Percentiles rank a stretch among this genome's conserved stretches.
These are phyloP conservation scores for Aplysia californica DNA, from an alignment of 1,140 invertebrate genomes.

Conservation along the genomic window DNA sequence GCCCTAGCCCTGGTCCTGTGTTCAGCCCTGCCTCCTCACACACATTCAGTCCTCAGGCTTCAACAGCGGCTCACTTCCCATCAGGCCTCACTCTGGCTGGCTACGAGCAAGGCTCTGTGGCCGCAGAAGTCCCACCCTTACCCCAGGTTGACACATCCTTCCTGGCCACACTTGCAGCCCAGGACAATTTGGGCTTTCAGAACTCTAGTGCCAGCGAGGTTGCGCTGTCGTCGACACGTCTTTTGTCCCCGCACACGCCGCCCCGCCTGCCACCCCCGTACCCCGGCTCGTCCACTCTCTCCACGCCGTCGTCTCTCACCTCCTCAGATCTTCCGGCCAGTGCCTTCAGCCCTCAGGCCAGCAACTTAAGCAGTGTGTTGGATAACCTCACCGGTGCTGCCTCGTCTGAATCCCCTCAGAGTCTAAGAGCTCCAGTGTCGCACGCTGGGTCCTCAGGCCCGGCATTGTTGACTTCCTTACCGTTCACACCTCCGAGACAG, in stretches of 20 bases:
- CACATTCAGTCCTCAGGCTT: constrained; percentile 8
- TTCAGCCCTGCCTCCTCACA: constrained; percentile 16
- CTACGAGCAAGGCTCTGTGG: neutral
- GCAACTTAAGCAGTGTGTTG: constrained; percentile 9
- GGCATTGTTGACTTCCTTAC: neutral
- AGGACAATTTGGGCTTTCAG: constrained; percentile 24
- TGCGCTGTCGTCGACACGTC: neutral
- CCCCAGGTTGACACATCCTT: constrained; percentile 26
- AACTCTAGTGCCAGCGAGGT: neutral
- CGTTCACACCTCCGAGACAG: neutral
- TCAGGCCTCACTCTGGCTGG: neutral
- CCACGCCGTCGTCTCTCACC: constrained; percentile 28
- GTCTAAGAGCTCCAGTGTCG: neutral
- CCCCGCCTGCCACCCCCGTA: constrained; percentile 35
- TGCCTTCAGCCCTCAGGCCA: constrained; percentile 13
- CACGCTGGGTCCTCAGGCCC: constrained; percentile 13
- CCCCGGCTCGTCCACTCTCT: constrained; percentile 44
- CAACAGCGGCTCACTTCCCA: neutral
- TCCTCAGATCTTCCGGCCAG: constrained; percentile 14
- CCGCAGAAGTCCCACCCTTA: constrained; percentile 13
- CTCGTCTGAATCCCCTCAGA: neutral
- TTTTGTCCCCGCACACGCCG: neutral
- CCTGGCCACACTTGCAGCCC: constrained; percentile 14
- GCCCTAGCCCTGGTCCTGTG: neutral
- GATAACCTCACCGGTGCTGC: constrained; percentile 3